These are phyloP conservation scores for Cerastis rubricosa DNA, from an alignment of 2,888 invertebrate genomes.

Conservation along the genomic window DNA sequence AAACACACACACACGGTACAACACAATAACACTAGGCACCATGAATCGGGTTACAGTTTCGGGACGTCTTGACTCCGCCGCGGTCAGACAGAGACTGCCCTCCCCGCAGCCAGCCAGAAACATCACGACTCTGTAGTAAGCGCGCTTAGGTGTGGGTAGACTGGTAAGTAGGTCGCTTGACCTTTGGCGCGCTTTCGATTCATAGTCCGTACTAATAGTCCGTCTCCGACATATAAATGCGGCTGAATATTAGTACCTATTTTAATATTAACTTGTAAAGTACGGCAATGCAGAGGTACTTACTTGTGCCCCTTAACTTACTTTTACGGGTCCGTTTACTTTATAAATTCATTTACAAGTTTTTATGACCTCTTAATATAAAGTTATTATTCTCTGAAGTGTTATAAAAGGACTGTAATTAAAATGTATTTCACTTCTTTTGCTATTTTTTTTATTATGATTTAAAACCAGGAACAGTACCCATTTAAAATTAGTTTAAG, in stretches of 20 bases:
- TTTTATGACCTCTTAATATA: slow-evolving; percentile 30
- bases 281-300: slow-evolving; percentile 21
- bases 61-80: no score
- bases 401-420: slow-evolving; percentile 12
- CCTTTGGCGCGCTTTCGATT: no score
- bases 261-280: slow-evolving; percentile 1
- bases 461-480: neutral
- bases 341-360: slow-evolving; percentile 19
- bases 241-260: neutral
- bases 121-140: no score
- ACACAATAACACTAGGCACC: no score
- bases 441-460: neutral
- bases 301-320: neutral
- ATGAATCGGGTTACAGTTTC: no score
- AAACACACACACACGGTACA: no score
- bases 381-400: slow-evolving; percentile 48
- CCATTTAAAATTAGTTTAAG: neutral
- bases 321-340: slow-evolving; percentile 11
- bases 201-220: no score
- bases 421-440: slow-evolving; percentile 13
- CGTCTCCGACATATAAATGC: no score
- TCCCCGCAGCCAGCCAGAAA: no score
- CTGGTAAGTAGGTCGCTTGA: no score
- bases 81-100: no score
- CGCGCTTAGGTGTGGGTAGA: no score